Conservation (phyloP, 2,797 vertebrate species). For the Crax fasciolata region DNA sequence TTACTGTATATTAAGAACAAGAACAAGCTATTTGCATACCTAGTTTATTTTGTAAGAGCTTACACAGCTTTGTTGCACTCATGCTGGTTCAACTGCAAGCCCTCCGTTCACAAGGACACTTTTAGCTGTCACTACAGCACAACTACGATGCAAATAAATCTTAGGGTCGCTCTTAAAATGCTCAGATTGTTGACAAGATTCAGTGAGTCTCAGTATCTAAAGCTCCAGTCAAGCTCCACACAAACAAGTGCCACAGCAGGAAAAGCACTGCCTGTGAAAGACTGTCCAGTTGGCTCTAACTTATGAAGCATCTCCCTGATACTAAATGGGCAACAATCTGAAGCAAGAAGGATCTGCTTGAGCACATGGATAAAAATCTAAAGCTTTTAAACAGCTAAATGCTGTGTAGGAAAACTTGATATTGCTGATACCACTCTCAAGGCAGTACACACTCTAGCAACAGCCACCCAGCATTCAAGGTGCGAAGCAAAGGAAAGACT, state of each 20-base stretch:
- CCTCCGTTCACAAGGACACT: not conserved
- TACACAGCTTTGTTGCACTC: not conserved
- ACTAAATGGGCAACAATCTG: not conserved
- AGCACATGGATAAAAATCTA: not conserved
- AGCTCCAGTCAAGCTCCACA: not conserved
- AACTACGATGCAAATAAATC: not conserved
- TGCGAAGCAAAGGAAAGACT: not conserved
- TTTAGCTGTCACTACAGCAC: not conserved
- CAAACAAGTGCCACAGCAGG: not conserved
- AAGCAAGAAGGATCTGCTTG: not conserved
- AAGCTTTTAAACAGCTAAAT: not conserved
- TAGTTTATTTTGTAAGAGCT: not conserved
- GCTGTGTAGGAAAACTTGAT: not conserved
- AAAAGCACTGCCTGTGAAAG: not conserved
- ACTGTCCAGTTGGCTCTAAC: not conserved
- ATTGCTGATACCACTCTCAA: not conserved
- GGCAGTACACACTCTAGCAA: not conserved
- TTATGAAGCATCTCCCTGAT: not conserved
- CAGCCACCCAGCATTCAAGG: not conserved
- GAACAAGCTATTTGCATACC: not conserved
- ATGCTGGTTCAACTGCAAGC: not conserved
- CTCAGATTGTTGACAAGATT: not conserved
- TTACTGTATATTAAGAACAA: not conserved
- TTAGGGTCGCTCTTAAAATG: not conserved
- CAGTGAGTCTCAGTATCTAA: not conserved